Evolutionary conservation across 1,140 invertebrate species (phyloP), one percentile per base, ranked within the genome.

Genomic region (Bombus ignitus): DNA sequence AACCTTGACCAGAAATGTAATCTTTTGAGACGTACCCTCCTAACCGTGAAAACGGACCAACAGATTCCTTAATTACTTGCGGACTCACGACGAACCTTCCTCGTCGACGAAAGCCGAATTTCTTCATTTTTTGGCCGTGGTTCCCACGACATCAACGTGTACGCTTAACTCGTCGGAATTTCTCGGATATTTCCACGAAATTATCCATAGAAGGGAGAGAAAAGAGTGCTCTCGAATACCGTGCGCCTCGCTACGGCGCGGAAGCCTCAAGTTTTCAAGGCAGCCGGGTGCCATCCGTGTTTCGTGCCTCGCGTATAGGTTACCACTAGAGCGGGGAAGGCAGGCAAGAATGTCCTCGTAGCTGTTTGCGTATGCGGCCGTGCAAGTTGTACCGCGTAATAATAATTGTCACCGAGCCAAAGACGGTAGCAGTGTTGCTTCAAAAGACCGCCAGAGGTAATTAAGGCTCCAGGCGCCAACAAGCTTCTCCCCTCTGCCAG

Each of bases 381-480:
- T 44, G 44, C 66, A 42, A 83, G 81, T 89, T 77, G 78, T 79
- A 68, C 80, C 78, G 53, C 87, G 72, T 72, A 90, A 89, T 87
- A 91, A 91, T 87, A 88, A 91, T 89, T 86, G 86, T 91, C 83
- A 85, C 70, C 70, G 28, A 66, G 39, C 75, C 78, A 85, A 91
- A 87, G 81, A 81, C 62, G 87, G 68, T 39, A 83, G 62, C 53
- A 15, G 66, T n/a, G 62, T 65, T 71, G 87, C 89, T 90, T 92
- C 91, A 91, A 92, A 92, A 92, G 89, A 62, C 82, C 86, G 78
- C 81, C 83, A 73, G 83, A 74, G 88, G 89, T 92, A 92, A 92
- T 92, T 92, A 92, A 91, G 91, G 85, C 91, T 88, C 42, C 84
- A 81, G 87, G 83, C 88, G 76, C 78, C 83, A 89, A 80, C 71